Percentiles rank a stretch among this genome's conserved stretches.
Evolutionary conservation across 2,113 vertebrate species (phyloP).

Genomic region (Brachypteracias leptosomus): DNA sequence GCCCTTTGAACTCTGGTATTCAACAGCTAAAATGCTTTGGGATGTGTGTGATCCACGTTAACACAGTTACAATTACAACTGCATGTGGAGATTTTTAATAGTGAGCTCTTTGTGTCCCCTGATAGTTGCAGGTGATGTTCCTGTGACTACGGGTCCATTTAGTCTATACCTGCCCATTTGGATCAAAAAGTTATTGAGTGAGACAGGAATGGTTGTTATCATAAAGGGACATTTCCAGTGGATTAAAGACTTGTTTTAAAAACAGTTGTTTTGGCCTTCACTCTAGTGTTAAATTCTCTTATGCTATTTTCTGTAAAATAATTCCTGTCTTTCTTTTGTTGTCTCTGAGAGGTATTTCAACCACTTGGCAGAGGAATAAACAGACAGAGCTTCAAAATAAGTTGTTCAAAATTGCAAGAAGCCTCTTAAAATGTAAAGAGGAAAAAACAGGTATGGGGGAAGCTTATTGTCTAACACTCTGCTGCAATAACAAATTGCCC

Average conservation of each 20-base stretch:
- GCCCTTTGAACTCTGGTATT: neutral
- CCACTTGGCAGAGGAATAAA: slow-evolving; percentile 22
- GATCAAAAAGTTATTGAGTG: neutral
- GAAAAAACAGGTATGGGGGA: neutral
- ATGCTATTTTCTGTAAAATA: slow-evolving; percentile 1
- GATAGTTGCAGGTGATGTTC: neutral
- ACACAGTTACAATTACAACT: neutral
- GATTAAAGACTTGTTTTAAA: slow-evolving; percentile 14
- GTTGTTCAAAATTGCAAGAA: neutral
- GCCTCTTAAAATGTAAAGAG: neutral
- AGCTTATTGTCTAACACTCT: neutral
- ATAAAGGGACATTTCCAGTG: neutral
- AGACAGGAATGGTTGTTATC: neutral
- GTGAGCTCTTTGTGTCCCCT: fast-evolving
- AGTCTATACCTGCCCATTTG: neutral
- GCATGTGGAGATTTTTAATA: neutral
- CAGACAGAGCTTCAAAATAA: neutral
- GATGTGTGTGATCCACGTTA: fast-evolving
- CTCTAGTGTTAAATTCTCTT: neutral
- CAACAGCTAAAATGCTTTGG: neutral
- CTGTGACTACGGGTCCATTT: neutral
- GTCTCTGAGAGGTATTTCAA: neutral
- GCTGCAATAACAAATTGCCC: neutral
- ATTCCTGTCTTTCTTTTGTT: slow-evolving; percentile 18
- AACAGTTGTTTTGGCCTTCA: neutral